Conservation (phyloP, 2,888 invertebrate genomes). For the Caenorhabditis sinica region DNA sequence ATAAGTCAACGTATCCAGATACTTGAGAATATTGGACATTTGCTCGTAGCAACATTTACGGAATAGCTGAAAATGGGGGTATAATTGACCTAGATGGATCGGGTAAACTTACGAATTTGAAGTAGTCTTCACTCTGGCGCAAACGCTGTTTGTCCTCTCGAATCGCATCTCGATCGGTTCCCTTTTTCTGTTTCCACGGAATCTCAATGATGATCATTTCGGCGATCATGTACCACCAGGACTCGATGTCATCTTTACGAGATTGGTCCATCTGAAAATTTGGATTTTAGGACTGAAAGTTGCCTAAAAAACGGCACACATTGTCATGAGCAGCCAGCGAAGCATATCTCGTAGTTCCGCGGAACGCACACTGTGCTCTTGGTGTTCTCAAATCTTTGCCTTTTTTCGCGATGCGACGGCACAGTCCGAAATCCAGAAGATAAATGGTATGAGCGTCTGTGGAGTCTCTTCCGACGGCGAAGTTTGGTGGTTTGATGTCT, state of each 20-base stretch:
- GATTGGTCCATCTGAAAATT: conserved; percentile 67
- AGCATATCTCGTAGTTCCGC: conserved; percentile 72
- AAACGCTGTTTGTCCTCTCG: conserved; percentile 39
- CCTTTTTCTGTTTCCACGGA: conserved; percentile 66
- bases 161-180: conserved; percentile 61
- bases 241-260: conserved; percentile 70
- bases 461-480: conserved; percentile 67
- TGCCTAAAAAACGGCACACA: conserved; percentile 8
- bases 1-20: conserved; percentile 63
- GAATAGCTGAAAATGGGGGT: conserved; percentile 29
- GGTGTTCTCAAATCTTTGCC: conserved; percentile 66
- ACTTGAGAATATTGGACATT: conserved; percentile 60
- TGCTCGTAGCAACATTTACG: conserved; percentile 47
- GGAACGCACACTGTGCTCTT: conserved; percentile 60
- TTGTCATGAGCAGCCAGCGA: conserved; percentile 58
- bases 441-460: conserved; percentile 64
- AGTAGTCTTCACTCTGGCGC: conserved; percentile 24
- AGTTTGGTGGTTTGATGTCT: conserved; percentile 72
- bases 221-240: conserved; percentile 73
- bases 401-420: conserved; percentile 53
- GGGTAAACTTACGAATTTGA: conserved; percentile 31
- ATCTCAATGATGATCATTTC: conserved; percentile 63
- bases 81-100: background rate
- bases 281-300: no score
- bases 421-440: conserved; percentile 70